Conservation (phyloP, 2,113 vertebrate genomes). For the Rhodinocichla rosea region DNA sequence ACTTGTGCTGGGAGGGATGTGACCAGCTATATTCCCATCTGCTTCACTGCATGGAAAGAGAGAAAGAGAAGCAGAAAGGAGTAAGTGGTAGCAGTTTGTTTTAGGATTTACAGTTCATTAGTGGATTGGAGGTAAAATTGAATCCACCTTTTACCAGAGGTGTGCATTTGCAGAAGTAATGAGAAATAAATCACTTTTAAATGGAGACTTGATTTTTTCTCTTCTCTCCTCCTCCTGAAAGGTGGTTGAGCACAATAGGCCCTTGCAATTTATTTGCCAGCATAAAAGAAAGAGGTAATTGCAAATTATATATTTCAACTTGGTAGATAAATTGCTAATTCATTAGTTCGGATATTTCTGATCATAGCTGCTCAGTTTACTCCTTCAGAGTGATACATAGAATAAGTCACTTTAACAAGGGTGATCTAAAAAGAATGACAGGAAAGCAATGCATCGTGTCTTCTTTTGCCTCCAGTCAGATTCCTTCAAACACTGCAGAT, state of each 20-base stretch:
- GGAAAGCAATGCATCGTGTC: neutral
- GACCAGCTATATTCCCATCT: neutral
- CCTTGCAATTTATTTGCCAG: neutral
- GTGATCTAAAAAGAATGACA: neutral
- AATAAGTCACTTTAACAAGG: neutral
- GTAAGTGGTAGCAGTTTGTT: neutral
- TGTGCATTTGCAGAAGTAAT: fast-evolving
- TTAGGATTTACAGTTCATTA: neutral
- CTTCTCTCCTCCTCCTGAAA: neutral
- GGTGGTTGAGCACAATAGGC: neutral
- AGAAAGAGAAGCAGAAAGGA: neutral
- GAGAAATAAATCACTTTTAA: neutral
- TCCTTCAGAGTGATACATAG: neutral
- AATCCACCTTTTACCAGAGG: neutral
- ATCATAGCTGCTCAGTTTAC: neutral
- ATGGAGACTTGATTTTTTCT: neutral
- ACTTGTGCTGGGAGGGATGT: neutral
- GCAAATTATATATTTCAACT: neutral
- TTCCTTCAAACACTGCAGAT: neutral
- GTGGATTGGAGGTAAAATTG: neutral
- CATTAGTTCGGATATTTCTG: neutral
- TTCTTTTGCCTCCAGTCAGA: neutral
- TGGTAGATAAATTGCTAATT: neutral
- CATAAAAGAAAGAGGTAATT: neutral
- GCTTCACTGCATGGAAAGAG: neutral